phyloP scores from a whole-genome alignment of 2,113 vertebrate species.

The Tringa solitaria region DNA sequence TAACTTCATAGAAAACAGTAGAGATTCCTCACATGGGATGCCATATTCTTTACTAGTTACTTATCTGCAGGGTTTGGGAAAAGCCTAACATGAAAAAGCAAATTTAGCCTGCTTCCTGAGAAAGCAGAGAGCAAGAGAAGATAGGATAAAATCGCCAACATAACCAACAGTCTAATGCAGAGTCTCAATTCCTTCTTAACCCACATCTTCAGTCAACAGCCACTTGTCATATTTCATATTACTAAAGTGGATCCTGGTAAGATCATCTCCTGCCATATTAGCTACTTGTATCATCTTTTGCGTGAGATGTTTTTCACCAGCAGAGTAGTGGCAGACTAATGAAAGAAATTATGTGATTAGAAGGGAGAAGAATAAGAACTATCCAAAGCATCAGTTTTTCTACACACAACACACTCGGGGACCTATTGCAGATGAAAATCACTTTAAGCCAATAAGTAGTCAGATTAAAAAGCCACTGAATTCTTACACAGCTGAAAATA shows the following conservation, averaged over 20 bases:
- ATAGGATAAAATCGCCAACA: neutral
- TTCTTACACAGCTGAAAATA: neutral
- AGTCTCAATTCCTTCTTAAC: neutral
- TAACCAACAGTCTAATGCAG: neutral
- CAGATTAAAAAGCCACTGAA: neutral
- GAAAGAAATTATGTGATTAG: neutral
- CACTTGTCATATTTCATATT: neutral
- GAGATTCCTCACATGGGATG: neutral
- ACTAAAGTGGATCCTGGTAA: neutral
- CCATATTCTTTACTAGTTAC: neutral
- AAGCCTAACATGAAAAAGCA: neutral
- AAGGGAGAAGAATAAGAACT: neutral
- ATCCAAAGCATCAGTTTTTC: neutral
- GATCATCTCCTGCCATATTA: neutral
- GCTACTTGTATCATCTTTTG: neutral
- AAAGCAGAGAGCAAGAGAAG: neutral
- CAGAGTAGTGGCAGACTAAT: neutral
- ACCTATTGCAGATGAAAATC: neutral
- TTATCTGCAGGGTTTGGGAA: neutral
- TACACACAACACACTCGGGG: neutral
- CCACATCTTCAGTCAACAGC: neutral
- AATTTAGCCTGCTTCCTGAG: neutral
- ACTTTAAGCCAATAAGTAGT: neutral
- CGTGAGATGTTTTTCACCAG: neutral
- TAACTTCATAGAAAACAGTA: neutral